These are phyloP conservation scores for Naso thynnoides DNA, from an alignment of 2,797 vertebrate genomes.

Conservation along the genomic window DNA sequence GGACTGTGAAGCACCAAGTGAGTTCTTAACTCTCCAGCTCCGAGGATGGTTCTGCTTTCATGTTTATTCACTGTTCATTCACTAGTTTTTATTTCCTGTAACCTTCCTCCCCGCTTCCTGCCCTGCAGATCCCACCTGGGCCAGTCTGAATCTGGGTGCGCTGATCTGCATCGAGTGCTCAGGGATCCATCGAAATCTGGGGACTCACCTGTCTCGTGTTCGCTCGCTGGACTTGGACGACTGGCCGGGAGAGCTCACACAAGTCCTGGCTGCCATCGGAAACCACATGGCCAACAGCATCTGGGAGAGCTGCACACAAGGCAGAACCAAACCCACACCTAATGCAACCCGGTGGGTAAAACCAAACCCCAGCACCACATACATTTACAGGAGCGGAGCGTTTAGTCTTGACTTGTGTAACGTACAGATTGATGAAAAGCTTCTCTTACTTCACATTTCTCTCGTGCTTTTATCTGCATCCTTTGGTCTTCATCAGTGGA, in stretches of 20 bases:
- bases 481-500: too few species aligned
- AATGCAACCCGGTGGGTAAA: conserved; percentile 90
- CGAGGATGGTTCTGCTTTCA: neutral
- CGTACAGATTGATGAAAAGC: too few species aligned
- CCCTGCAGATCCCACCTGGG: conserved; percentile 93
- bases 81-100: neutral
- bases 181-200: conserved; percentile 95
- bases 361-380: neutral
- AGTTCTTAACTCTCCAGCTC: conserved; percentile 67
- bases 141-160: conserved; percentile 94
- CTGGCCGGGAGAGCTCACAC: conserved; percentile 94
- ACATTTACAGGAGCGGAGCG: neutral
- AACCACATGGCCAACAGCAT: conserved; percentile 94
- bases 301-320: conserved; percentile 93
- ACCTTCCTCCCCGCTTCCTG: neutral
- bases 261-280: conserved; percentile 93
- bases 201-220: conserved; percentile 95
- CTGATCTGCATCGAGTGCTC: conserved; percentile 98
- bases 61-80: neutral
- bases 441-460: too few species aligned
- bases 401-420: too few species aligned
- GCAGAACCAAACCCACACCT: conserved; percentile 89
- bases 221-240: conserved; percentile 96
- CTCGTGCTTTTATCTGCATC: too few species aligned
- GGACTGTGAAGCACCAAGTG: conserved; percentile 93